These are phyloP conservation scores for Phrynocephalus forsythii DNA, from an alignment of 2,797 vertebrate genomes.

Conservation along the genomic window DNA sequence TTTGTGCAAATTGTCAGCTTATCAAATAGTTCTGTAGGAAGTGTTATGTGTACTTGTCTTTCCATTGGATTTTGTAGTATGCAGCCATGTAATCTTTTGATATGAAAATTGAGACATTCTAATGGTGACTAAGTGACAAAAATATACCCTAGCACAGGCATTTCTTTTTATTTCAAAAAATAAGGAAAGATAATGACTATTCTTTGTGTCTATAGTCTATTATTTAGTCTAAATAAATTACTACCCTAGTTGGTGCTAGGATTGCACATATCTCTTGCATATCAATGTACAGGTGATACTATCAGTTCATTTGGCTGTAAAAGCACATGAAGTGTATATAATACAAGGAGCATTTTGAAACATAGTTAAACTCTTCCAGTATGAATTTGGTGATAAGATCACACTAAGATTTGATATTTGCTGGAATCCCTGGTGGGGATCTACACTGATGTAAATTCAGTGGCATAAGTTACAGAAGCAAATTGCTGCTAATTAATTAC, in stretches of 20 bases:
- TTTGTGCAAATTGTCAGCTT: not conserved
- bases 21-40: not conserved
- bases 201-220: not conserved
- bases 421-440: too few relatives aligned
- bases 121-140: not conserved
- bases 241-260: not conserved
- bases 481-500: too few relatives aligned
- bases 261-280: not conserved
- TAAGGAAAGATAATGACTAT: not conserved
- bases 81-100: not conserved
- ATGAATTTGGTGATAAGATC: not conserved
- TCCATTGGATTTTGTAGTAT: too few relatives aligned
- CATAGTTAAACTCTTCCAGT: not conserved
- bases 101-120: not conserved
- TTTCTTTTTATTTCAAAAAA: not conserved
- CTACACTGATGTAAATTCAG: too few relatives aligned
- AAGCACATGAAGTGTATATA: not conserved
- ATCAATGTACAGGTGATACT: not conserved
- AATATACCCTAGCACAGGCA: not conserved
- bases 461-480: too few relatives aligned
- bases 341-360: not conserved
- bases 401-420: not conserved
- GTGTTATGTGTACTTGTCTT: not conserved
- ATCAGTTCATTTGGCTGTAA: not conserved
- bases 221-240: not conserved